A percentile compares a stretch with the other conserved stretches of the same genome.
Evolutionary conservation across 2,113 vertebrate species (phyloP).

Genomic region (Eubucco bourcierii): DNA sequence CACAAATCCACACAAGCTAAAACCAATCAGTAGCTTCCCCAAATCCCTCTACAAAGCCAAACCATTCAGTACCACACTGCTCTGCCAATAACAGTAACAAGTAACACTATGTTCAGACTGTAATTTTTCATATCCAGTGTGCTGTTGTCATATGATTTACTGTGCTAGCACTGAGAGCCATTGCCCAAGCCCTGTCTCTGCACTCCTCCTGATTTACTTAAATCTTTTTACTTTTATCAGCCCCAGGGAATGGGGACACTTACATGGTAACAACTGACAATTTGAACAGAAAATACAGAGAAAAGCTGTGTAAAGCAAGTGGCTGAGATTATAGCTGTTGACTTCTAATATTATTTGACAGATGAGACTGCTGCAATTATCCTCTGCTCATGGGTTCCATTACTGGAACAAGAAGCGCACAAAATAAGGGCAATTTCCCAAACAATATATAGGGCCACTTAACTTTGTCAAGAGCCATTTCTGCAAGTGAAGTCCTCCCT

Average conservation of each 20-base stretch:
- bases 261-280: slow-evolving; percentile 83
- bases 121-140: slow-evolving; percentile 71
- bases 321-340: slow-evolving; percentile 87
- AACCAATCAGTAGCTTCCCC: slow-evolving; percentile 39
- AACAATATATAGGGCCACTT: slow-evolving; percentile 93
- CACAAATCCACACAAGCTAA: slow-evolving; percentile 44
- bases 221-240: slow-evolving; percentile 79
- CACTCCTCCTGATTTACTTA: slow-evolving; percentile 79
- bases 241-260: slow-evolving; percentile 79
- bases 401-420: slow-evolving; percentile 87
- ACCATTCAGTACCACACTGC: neutral
- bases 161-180: slow-evolving; percentile 30
- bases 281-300: slow-evolving; percentile 80
- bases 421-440: slow-evolving; percentile 94
- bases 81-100: slow-evolving; percentile 74
- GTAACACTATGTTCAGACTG: slow-evolving; percentile 41
- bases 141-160: slow-evolving; percentile 69
- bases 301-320: slow-evolving; percentile 81
- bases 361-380: slow-evolving; percentile 91
- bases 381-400: slow-evolving; percentile 89
- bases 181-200: slow-evolving; percentile 44
- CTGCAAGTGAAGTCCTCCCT: slow-evolving; percentile 79
- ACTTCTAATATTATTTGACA: slow-evolving; percentile 93
- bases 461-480: slow-evolving; percentile 92
- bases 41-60: slow-evolving; percentile 43